Conservation (phyloP, 2,888 invertebrate genomes). For the Chalcosyrphus nemorum region DNA sequence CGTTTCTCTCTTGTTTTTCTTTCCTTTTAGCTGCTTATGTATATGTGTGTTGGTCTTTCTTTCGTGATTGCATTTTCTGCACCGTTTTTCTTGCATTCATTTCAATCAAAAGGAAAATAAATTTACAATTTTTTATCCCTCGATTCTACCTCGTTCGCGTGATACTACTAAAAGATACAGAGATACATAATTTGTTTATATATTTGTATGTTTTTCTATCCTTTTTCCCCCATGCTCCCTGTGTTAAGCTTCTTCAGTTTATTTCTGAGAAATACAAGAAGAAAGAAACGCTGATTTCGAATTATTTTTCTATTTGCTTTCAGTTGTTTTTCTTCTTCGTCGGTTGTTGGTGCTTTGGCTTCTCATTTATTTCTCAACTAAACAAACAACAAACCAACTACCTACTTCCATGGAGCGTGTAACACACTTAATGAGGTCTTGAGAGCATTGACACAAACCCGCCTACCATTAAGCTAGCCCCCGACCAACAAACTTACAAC, state of each 20-base stretch:
- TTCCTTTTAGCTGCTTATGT: too few relatives aligned
- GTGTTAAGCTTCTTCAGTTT: background rate
- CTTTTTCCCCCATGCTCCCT: background rate
- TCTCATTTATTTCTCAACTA: conserved; percentile 8
- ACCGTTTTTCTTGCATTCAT: conserved; percentile 44
- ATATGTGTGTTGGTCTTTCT: too few relatives aligned
- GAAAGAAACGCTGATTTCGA: conserved; percentile 5
- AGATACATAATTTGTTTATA: conserved; percentile 32
- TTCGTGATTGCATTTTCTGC: conserved; percentile 14
- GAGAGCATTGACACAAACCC: conserved; percentile 64
- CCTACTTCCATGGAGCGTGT: conserved; percentile 38
- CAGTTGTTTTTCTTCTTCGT: background rate
- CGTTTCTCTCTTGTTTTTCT: conserved; percentile 4
- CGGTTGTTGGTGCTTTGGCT: background rate
- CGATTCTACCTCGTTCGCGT: conserved; percentile 14
- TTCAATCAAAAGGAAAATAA: conserved; percentile 51
- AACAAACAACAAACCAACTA: conserved; percentile 24
- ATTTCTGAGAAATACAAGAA: background rate
- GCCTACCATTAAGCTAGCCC: conserved; percentile 9
- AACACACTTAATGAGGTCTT: conserved; percentile 60
- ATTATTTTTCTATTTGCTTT: conserved; percentile 2
- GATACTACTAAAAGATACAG: background rate
- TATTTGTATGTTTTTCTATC: background rate
- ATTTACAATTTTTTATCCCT: conserved; percentile 11
- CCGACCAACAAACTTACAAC: background rate